Evolutionary conservation across 2,888 invertebrate genomes (phyloP).

Genomic region (Mesorhabditis spiculigera): DNA sequence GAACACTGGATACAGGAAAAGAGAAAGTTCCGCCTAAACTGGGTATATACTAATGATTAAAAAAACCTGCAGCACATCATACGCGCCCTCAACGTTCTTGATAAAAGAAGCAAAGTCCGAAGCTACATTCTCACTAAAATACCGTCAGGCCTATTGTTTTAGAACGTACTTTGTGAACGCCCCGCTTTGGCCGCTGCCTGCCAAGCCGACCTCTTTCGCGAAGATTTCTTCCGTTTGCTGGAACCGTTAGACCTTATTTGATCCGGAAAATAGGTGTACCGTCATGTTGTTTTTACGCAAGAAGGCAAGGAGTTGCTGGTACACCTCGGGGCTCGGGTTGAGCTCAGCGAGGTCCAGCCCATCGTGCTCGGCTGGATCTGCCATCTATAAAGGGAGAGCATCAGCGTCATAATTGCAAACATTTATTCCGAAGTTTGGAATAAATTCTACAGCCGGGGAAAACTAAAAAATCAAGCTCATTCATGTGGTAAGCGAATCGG

Average conservation of each 20-base stretch:
- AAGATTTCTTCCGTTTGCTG: constrained; percentile 33
- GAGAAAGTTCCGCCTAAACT: constrained; percentile 24
- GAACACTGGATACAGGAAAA: constrained; percentile 33
- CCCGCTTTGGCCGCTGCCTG: constrained; percentile 19
- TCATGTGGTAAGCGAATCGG: too few relatives aligned
- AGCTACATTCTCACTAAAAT: constrained; percentile 30
- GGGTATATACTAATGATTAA: not conserved
- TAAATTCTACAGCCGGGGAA: too few relatives aligned
- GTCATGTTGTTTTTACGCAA: constrained; percentile 31
- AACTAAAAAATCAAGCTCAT: too few relatives aligned
- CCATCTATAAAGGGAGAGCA: too few relatives aligned
- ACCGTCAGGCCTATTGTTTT: constrained; percentile 7
- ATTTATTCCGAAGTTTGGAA: too few relatives aligned
- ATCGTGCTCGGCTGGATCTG: not conserved
- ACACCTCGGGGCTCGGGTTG: constrained; percentile 18
- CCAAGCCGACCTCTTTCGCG: constrained; percentile 19
- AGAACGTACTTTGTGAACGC: constrained; percentile 17
- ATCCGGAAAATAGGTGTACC: constrained; percentile 10
- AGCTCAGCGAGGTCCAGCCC: constrained; percentile 10
- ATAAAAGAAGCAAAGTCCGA: constrained; percentile 36
- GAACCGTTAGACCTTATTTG: not conserved
- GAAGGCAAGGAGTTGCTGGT: constrained; percentile 28
- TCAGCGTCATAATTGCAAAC: too few relatives aligned
- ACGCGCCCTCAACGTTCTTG: constrained; percentile 31
- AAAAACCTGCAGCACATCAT: constrained; percentile 29